phyloP scores from a whole-genome alignment of 2,888 invertebrate genomes.

The Margaritifera margaritifera region DNA sequence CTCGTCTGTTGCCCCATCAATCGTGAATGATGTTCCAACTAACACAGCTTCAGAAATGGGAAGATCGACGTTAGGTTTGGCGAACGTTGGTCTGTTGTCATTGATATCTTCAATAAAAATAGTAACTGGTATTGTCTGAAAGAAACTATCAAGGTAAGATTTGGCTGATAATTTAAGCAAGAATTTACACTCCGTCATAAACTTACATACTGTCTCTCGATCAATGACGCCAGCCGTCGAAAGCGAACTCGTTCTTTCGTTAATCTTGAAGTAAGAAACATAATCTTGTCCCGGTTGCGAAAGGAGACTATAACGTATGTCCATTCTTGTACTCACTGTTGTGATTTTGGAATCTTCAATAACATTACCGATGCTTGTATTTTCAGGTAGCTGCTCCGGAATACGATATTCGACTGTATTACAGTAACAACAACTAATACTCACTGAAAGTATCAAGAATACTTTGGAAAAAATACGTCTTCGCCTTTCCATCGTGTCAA shows the following conservation, averaged over 20 bases:
- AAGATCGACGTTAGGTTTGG: conserved; percentile 25
- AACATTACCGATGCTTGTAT: too few species aligned
- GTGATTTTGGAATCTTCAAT: too few species aligned
- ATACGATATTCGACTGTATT: too few species aligned
- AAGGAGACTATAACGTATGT: too few species aligned
- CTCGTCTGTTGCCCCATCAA: conserved; percentile 44
- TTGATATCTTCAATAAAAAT: conserved; percentile 56
- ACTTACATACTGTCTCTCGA: conserved; percentile 45
- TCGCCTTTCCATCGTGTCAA: too few species aligned
- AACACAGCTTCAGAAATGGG: conserved; percentile 42
- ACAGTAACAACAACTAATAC: too few species aligned
- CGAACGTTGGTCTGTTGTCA: conserved; percentile 58
- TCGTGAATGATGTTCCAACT: conserved; percentile 39
- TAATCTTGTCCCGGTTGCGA: conserved; percentile 17
- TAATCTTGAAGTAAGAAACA: conserved; percentile 34
- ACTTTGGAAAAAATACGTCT: too few species aligned
- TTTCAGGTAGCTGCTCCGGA: too few species aligned
- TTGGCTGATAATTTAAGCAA: conserved; percentile 41
- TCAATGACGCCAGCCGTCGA: conserved; percentile 41
- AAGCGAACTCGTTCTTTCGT: conserved; percentile 35
- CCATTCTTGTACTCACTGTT: too few species aligned
- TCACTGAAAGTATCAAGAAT: too few species aligned
- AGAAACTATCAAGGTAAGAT: conserved; percentile 45
- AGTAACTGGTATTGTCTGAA: conserved; percentile 50
- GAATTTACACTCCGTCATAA: conserved; percentile 31